phyloP scores from a whole-genome alignment of 2,797 vertebrate species.

The Myioborus melanocephalus region DNA sequence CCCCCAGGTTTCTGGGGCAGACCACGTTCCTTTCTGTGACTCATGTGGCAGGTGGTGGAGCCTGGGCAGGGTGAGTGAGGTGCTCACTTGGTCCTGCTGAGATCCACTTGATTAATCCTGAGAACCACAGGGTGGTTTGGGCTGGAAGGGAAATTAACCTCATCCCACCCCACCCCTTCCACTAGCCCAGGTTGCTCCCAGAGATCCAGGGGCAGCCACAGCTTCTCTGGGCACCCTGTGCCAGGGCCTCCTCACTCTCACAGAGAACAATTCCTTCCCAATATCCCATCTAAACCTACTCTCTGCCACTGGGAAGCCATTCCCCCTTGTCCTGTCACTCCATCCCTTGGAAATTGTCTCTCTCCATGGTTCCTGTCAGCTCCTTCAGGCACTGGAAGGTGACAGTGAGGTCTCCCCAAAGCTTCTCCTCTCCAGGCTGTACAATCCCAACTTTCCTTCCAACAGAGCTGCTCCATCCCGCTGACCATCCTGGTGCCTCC shows the following conservation, averaged over 20 bases:
- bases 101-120: neutral
- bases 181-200: accelerated
- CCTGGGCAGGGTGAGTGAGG: neutral
- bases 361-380: neutral
- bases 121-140: neutral
- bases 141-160: neutral
- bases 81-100: neutral
- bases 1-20: neutral
- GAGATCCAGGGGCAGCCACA: neutral
- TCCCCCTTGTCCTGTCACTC: neutral
- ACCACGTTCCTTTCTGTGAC: neutral
- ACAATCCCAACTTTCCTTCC: accelerated
- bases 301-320: neutral
- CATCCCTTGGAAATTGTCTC: neutral
- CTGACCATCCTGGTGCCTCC: neutral
- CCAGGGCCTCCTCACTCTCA: accelerated
- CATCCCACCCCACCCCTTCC: neutral
- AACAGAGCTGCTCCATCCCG: neutral
- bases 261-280: neutral
- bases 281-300: accelerated
- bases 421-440: neutral
- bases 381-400: accelerated
- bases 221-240: neutral
- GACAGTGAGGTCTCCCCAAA: neutral
- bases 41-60: neutral